Conservation (phyloP, 2,888 invertebrate species). For the Drosophila formosana region DNA sequence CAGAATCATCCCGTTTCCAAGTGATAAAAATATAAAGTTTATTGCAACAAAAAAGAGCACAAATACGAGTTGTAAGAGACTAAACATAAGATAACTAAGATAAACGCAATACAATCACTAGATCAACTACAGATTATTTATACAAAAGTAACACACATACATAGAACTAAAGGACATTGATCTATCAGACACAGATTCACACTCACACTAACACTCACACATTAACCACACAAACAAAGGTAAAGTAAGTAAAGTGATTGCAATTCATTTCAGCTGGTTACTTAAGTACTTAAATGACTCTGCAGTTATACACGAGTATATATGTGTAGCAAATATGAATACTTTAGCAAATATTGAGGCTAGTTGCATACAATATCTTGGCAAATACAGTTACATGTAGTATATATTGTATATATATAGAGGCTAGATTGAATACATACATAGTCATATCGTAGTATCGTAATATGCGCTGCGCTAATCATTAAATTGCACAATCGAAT, state of each 20-base stretch:
- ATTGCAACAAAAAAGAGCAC: constrained; percentile 27
- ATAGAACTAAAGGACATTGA: constrained; percentile 22
- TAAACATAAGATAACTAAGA: constrained; percentile 23
- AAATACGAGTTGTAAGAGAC: constrained; percentile 16
- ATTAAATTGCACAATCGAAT: constrained; percentile 65
- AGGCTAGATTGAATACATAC: constrained; percentile 28
- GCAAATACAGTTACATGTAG: constrained; percentile 54
- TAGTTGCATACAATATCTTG: constrained; percentile 51
- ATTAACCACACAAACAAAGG: constrained; percentile 1
- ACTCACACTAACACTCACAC: constrained; percentile 12
- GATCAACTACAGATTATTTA: constrained; percentile 25
- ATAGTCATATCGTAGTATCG: constrained; percentile 40
- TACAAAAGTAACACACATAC: constrained; percentile 17
- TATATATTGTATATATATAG: constrained; percentile 34
- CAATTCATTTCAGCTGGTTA: constrained; percentile 20
- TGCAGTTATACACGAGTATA: constrained; percentile 54
- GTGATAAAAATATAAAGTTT: constrained; percentile 24
- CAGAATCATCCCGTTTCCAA: not conserved
- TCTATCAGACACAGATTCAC: constrained; percentile 16
- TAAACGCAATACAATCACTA: constrained; percentile 23
- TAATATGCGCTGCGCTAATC: constrained; percentile 62
- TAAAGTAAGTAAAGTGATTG: constrained; percentile 8
- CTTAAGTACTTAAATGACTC: constrained; percentile 57
- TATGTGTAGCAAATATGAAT: constrained; percentile 53
- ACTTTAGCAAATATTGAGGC: constrained; percentile 57